Base-by-base conservation (phyloP, 2,113 vertebrate species). In the Pelobates fuscus region DNA sequence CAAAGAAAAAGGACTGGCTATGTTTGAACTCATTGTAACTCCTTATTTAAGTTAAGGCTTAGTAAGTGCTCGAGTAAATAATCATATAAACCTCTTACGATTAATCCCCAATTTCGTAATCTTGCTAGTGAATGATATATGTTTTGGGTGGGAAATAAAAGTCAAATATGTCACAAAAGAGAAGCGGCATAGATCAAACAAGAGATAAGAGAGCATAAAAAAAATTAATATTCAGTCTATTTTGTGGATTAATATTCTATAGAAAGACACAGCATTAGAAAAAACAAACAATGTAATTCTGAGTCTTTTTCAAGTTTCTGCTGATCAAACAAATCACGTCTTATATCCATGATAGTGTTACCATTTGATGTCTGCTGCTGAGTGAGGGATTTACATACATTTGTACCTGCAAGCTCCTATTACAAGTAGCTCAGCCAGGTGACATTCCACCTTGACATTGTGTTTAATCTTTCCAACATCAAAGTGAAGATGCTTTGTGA, bases 331-430 rank as follows among this genome's bases (percentile, higher is more conserved):
- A 75, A 17, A 25, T 23, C 21, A 8, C n/a, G 46, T 8, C 23
- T 30, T 57, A 65, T 57, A 37, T 55, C 26, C 64, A 49, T 24
- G 17, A 29, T n/a, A 46, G 41, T 41, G 12, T 24, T 60, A 49
- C 32, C 29, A 67, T 76, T 76, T 67, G 64, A 61, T 77, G 37
- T 61, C n/a, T 29, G 73, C 54, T 29, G 73, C 54, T 77, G 73
- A 77, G 64, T 77, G 73, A 68, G 55, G 73, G 65, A 59, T 77
- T 61, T 77, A 61, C 64, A 77, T 68, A 37, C 65, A 77, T 59
- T 77, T 67, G 41, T 77, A 77, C 65, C 73, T 61, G 55, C 27
- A 18, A 60, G 32, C 73, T 68, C 73, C 12, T 61, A 60, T 62
- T 44, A 67, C 65, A 60, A 46, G 37, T 26, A 59, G 23, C 43